A percentile compares a stretch with the other conserved stretches of the same genome.
These are phyloP conservation scores for Leptatherina wallacei DNA, from an alignment of 2,797 vertebrate genomes.

Conservation along the genomic window DNA sequence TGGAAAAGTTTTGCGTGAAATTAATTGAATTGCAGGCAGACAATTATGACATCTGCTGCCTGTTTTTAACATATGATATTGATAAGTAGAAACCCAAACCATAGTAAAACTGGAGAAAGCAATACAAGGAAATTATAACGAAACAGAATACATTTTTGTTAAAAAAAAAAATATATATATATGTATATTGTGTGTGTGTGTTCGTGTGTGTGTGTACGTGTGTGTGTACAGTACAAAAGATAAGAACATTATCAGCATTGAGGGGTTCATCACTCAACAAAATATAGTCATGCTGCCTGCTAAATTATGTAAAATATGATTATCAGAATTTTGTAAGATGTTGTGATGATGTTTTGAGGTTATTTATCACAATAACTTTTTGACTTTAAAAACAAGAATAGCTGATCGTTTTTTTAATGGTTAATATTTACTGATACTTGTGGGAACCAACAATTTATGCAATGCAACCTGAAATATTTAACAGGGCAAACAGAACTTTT, in stretches of 20 bases:
- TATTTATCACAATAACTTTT: not conserved
- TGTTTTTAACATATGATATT: conserved; percentile 47
- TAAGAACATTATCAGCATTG: not conserved
- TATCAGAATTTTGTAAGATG: not conserved
- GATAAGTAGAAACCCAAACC: conserved; percentile 15
- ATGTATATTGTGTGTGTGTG: too few species aligned
- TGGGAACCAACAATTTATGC: too few species aligned
- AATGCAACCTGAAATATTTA: too few species aligned
- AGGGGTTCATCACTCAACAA: not conserved
- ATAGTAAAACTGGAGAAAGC: conserved; percentile 3
- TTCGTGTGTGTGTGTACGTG: too few species aligned
- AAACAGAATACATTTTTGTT: not conserved
- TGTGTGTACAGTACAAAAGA: too few species aligned
- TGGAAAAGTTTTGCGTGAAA: conserved; percentile 23
- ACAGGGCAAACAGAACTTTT: too few species aligned
- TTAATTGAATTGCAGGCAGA: conserved; percentile 19
- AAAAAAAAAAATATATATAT: not conserved
- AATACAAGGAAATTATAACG: conserved; percentile 12
- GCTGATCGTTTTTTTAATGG: too few species aligned
- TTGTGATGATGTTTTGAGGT: too few species aligned
- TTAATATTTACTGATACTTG: too few species aligned
- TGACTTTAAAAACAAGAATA: not conserved
- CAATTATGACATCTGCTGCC: conserved; percentile 46
- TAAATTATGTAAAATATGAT: not conserved
- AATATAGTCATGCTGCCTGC: not conserved